Base-by-base conservation (phyloP, 1,140 invertebrate genomes). In the Heliconius congener region DNA sequence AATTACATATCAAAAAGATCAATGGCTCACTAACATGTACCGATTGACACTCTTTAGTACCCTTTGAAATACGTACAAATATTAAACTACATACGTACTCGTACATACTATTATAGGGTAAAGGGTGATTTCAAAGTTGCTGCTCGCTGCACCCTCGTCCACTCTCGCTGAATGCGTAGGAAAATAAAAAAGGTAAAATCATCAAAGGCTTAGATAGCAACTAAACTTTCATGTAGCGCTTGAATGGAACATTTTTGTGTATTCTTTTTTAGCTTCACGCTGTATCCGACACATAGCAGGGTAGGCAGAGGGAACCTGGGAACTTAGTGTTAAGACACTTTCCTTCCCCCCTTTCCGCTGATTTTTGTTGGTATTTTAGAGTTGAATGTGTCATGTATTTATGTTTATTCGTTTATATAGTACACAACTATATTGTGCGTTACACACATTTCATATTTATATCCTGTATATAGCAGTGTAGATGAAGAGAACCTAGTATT, bases 171-270 rank as follows among this genome's bases (percentile, higher is more conserved):
- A 66, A 66, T n/a, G 60, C 13, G 60, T 66, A 66, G n/a, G 60
- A 66, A 66, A 66, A 66, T 30, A 30, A 66, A 66, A 66, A 66
- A 60, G n/a, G 27, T 66, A 66, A 66, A 66, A 66, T 30, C 60
- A 27, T 66, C 60, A 66, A 66, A 66, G 60, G 60, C 60, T 66
- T 66, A 66, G 60, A 66, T 66, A 66, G 60, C 19, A 60, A 60
- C 60, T 66, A 66, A 66, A 66, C 27, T 66, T 66, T 27, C 60
- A 66, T 66, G 23, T 66, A 66, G 30, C 60, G 60, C 9, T 66
- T 66, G 60, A 66, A 66, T 66, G 60, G 27, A 66, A 30, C 60
- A 30, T 11, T 66, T 66, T 66, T 66, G 13, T 66, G 23, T 23
- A 1, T 57, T 57, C 5, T 37, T 57, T 57, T 57, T 57, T 57